Evolutionary conservation across 37 sponge, comb jelly and placozoan species (phyloP), one percentile per base, ranked within the genome.

Genomic region (Eunapius fragilis): DNA sequence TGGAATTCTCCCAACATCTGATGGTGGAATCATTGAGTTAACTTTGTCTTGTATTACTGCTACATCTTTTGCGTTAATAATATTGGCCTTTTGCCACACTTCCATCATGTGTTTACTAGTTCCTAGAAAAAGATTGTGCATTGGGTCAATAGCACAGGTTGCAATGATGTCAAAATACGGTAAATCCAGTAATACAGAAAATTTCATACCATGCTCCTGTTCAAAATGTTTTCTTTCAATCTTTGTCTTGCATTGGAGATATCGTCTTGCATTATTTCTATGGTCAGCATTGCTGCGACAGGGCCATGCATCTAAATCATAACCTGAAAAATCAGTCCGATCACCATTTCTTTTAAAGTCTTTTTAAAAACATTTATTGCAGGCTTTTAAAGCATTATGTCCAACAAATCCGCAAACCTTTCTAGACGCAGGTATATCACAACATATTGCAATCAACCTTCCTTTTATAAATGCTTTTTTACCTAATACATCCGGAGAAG

Each of bases 401-500:
- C 90, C 85, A 50, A 89, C 37, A 80, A 91, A 87, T 25, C 92
- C 92, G 84, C 84, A 79, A 25, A 91, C 71, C 38, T 91, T 91
- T 30, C 92, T 77, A 22, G 82, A 73, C 25, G 92, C 92, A 33
- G 92, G 88, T 24, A 91, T 87, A 35, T 91, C 92, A 87, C 87
- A 91, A 70, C 75, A 72, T 67, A 87, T 37, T 37, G 87, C 84
- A 31, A 84, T 35, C 23, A 91, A 35, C 22, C 79, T 70, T 25
- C 79, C 71, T 58, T 58, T 58, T 1, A 58, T 17, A 58, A 58
- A 11, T 19, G 14, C 58, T 10, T 19, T 10, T 2, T 33, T 22
- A 14, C 68, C n/a, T 30, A 45, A 27, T 9, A 24, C 58, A 50
- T 82, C 36, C 13, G 58, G 58, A 2, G 10, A 14, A n/a, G 6